Evolutionary conservation across 2,888 invertebrate species (phyloP).

Genomic region (Drosophila flavopinicola): DNA sequence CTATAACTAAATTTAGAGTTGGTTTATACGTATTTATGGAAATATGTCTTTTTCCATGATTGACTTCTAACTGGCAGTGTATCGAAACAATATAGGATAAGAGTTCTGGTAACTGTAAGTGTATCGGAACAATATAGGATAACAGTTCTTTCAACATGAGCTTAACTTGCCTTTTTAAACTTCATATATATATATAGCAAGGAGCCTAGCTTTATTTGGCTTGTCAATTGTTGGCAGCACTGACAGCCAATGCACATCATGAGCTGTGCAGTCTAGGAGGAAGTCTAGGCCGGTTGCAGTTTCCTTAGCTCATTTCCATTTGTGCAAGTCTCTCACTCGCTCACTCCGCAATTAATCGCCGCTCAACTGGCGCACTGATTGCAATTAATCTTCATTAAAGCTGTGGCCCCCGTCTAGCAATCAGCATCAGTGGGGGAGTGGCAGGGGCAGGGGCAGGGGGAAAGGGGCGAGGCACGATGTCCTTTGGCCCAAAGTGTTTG

Average conservation of each 20-base stretch:
- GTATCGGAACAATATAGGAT: too few relatives aligned
- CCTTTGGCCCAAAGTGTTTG: slow-evolving; percentile 75
- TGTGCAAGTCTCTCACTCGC: slow-evolving; percentile 41
- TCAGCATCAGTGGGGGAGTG: slow-evolving; percentile 12
- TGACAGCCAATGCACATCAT: slow-evolving; percentile 8
- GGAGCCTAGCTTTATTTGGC: background rate
- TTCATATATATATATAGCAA: too few relatives aligned
- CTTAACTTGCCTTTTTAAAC: too few relatives aligned
- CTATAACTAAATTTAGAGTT: too few relatives aligned
- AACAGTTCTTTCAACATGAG: too few relatives aligned
- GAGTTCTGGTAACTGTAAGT: too few relatives aligned
- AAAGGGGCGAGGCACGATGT: slow-evolving; percentile 38
- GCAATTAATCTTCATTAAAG: slow-evolving; percentile 85
- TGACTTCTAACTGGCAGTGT: too few relatives aligned
- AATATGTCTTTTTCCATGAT: too few relatives aligned
- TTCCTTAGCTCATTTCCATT: slow-evolving; percentile 62
- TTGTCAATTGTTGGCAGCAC: slow-evolving; percentile 2
- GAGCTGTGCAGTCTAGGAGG: slow-evolving; percentile 42
- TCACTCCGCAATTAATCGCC: slow-evolving; percentile 79
- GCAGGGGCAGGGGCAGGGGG: background rate
- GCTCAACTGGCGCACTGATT: slow-evolving; percentile 82
- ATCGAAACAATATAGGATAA: too few relatives aligned
- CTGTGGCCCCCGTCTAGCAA: slow-evolving; percentile 39
- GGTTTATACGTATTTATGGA: too few relatives aligned
- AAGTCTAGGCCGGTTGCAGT: slow-evolving; percentile 60